phyloP scores from a whole-genome alignment of 2,797 vertebrate genomes.

The Coregonus sp. region DNA sequence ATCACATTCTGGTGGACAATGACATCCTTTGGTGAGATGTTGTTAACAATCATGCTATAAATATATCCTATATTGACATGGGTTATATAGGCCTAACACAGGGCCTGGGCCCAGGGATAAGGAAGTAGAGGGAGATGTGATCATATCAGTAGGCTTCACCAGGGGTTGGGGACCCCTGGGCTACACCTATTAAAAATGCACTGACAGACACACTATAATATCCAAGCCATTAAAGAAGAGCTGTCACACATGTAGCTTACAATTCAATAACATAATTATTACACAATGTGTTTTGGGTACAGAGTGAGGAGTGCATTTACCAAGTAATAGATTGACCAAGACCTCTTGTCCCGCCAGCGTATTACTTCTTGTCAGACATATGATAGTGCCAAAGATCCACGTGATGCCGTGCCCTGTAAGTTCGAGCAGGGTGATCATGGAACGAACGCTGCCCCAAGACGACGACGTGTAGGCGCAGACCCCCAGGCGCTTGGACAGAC shows the following conservation, averaged over 20 bases:
- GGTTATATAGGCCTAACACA: too few species aligned
- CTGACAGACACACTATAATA: background rate
- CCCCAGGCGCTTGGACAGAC: conserved; percentile 91
- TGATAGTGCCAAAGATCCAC: conserved; percentile 90
- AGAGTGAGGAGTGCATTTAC: conserved; percentile 76
- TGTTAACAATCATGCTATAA: too few species aligned
- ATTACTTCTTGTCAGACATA: conserved; percentile 93
- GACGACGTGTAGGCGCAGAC: conserved; percentile 87
- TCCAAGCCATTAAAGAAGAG: background rate
- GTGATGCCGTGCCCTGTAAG: conserved; percentile 92
- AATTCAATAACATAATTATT: background rate
- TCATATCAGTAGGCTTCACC: too few species aligned
- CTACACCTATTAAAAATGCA: background rate
- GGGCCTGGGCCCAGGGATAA: too few species aligned
- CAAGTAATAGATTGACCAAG: conserved; percentile 93
- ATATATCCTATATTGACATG: too few species aligned
- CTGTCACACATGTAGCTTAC: background rate
- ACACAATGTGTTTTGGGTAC: background rate
- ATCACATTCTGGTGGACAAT: background rate
- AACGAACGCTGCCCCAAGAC: conserved; percentile 92
- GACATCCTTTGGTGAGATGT: background rate
- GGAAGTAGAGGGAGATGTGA: too few species aligned
- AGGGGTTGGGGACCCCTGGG: too few species aligned
- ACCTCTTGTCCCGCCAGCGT: conserved; percentile 94
- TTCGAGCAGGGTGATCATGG: conserved; percentile 89